These are phyloP conservation scores for Ophthalmolycus amberensis DNA, from an alignment of 2,113 vertebrate genomes.

Conservation along the genomic window DNA sequence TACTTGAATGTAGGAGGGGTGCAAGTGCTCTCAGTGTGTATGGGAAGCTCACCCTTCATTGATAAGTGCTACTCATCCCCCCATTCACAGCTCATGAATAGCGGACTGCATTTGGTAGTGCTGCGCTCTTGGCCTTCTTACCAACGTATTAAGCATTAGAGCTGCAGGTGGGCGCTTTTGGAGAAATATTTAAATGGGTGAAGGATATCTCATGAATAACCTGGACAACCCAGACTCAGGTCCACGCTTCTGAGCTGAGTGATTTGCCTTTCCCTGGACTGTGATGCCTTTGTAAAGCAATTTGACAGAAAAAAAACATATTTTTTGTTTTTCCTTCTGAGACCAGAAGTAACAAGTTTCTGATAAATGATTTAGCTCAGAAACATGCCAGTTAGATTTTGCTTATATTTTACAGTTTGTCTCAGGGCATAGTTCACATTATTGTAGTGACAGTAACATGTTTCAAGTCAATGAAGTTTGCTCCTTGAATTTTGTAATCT, in stretches of 20 bases:
- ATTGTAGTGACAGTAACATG: not conserved
- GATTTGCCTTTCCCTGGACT: not conserved
- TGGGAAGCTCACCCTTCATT: slow-evolving; percentile 51
- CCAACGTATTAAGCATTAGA: not conserved
- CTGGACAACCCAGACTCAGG: not conserved
- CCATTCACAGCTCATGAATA: slow-evolving; percentile 56
- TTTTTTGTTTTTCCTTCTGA: not conserved
- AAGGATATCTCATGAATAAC: slow-evolving; percentile 33
- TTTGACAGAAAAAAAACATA: not conserved
- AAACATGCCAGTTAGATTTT: not conserved
- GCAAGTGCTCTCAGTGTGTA: slow-evolving; percentile 29
- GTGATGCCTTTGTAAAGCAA: not conserved
- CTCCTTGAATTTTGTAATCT: not conserved
- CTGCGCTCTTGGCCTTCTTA: slow-evolving; percentile 30
- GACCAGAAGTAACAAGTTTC: slow-evolving; percentile 1
- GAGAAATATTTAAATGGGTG: slow-evolving; percentile 13
- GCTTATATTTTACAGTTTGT: not conserved
- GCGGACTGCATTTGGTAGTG: slow-evolving; percentile 19
- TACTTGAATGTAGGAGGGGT: slow-evolving; percentile 35
- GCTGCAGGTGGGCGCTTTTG: slow-evolving; percentile 37
- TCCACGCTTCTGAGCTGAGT: not conserved
- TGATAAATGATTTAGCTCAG: slow-evolving; percentile 8
- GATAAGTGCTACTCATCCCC: slow-evolving; percentile 56
- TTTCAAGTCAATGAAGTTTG: not conserved
- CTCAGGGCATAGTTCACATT: not conserved